Conservation (phyloP, 2,113 vertebrate species). For the Danionella cerebrum region DNA sequence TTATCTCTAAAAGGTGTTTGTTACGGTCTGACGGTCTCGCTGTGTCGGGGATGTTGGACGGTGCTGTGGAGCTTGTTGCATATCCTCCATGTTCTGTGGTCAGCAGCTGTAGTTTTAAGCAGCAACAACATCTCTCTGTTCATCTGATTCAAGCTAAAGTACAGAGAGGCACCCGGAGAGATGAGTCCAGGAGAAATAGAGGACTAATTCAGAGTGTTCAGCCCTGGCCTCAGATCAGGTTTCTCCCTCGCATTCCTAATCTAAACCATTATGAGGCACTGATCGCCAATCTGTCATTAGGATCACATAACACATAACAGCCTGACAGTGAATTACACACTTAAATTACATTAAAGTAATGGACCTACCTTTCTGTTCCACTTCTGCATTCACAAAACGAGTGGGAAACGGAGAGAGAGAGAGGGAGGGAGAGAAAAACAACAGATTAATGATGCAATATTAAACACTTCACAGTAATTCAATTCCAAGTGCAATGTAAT, state of each 20-base stretch:
- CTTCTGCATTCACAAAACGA: constrained; percentile 79
- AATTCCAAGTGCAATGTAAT: constrained; percentile 60
- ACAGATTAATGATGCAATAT: constrained; percentile 95
- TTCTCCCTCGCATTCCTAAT: constrained; percentile 32
- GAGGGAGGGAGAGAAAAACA: constrained; percentile 81
- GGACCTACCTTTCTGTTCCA: constrained; percentile 98
- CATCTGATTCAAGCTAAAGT: constrained; percentile 8
- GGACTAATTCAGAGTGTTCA: constrained; percentile 25
- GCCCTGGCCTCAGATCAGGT: constrained; percentile 23
- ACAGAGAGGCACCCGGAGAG: background rate
- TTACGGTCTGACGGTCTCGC: no score
- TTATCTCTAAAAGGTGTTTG: no score
- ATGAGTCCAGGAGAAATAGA: background rate
- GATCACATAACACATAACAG: constrained; percentile 35
- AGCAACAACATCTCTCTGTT: background rate
- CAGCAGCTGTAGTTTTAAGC: constrained; percentile 10
- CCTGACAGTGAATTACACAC: constrained; percentile 38
- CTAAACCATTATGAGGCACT: constrained; percentile 30
- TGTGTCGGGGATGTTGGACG: no score
- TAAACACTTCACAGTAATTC: constrained; percentile 68
- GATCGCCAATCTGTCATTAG: constrained; percentile 41
- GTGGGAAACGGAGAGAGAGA: constrained; percentile 75
- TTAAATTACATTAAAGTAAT: constrained; percentile 41
- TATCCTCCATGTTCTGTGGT: background rate
- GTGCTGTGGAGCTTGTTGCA: no score